A percentile compares a stretch with the other conserved stretches of the same genome.
Conservation (phyloP, 2,113 vertebrate genomes). For the Crotophaga sulcirostris region DNA sequence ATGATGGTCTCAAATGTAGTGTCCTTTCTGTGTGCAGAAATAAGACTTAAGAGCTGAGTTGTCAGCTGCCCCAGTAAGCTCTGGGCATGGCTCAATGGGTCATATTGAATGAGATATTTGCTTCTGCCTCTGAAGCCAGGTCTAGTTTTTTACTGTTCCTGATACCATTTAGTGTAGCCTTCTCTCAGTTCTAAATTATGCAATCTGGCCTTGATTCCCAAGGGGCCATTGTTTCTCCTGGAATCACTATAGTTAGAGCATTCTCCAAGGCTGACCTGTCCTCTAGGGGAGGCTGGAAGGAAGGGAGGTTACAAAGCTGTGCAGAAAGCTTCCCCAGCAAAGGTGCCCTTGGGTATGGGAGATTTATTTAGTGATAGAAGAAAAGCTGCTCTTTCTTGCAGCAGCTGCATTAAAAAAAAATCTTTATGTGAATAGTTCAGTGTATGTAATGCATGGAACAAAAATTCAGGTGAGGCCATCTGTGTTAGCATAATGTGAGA, state of each 20-base stretch:
- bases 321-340: neutral
- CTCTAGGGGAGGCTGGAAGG: neutral
- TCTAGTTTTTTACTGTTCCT: neutral
- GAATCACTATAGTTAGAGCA: neutral
- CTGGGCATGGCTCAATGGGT: neutral
- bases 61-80: neutral
- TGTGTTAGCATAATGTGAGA: conserved; percentile 17
- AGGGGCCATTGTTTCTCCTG: neutral
- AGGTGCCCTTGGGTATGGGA: neutral
- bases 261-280: neutral
- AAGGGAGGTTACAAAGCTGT: neutral
- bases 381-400: neutral
- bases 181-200: neutral
- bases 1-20: neutral
- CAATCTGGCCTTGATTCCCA: conserved; percentile 22
- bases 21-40: neutral
- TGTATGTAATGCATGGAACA: neutral
- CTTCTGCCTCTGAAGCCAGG: neutral
- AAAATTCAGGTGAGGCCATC: neutral
- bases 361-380: neutral
- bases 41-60: neutral
- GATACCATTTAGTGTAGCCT: neutral
- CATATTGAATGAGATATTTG: neutral
- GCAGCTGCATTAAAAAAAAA: neutral
- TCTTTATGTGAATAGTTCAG: neutral